Evolutionary conservation across 1,140 invertebrate genomes (phyloP), one percentile per base, ranked within the genome.

Genomic region (Papilio polyxenes): DNA sequence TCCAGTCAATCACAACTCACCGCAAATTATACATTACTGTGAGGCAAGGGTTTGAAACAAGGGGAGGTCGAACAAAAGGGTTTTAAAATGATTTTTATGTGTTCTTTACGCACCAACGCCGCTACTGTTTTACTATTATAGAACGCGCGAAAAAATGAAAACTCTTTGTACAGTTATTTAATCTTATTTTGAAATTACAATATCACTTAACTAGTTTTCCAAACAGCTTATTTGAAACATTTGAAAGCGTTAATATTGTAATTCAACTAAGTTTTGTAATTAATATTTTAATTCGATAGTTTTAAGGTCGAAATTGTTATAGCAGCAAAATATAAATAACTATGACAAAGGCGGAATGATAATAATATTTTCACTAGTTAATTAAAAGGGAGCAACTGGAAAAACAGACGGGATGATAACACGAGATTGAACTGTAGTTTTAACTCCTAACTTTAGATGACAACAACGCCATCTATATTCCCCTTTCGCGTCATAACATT

Each of bases 61-160:
- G 79, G 83, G 87, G 89, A 85, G 82, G 82, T 83, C 75, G 62
- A 87, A 91, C 90, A 92, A 90, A 89, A 87, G 87, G 86, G 82
- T 84, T 75, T 51, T 85, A 85, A 89, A 89, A 92, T 92, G 89
- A 91, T 92, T 91, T 92, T 91, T 89, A 91, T 91, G 85, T 89
- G 89, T 89, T 92, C 90, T 90, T 88, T 85, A 89, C 90, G 88
- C 89, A 85, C 82, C 89, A 83, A 80, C 84, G 85, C 87, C 80
- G 69, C 82, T 85, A 48, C 56, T 53, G 17, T 56, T 49, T 78
- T 31, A 31, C 23, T 31, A 31, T 31, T 31, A 31, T 31, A 31
- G 23, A 51, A 51, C 49, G 49, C 49, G 49, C 10, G 13, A 51
- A 51, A 51, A 13, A 51, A 49, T 49, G 48, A 49, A 51, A 51